Conservation (phyloP, 2,888 invertebrate genomes). For the Pterostichus niger region DNA sequence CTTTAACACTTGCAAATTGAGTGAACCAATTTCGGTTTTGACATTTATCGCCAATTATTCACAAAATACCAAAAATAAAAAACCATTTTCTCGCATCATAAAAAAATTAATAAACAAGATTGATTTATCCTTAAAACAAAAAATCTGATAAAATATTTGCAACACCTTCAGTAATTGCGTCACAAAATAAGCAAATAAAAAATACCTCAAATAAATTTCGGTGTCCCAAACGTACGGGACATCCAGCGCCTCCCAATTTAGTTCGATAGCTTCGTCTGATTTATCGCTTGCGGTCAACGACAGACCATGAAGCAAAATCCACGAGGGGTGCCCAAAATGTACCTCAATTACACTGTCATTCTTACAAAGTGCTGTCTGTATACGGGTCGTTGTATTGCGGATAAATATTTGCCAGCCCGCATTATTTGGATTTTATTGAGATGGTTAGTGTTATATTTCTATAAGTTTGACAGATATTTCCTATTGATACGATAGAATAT, state of each 20-base stretch:
- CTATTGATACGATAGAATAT: no score
- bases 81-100: background rate
- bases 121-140: slow-evolving; percentile 1
- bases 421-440: background rate
- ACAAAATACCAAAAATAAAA: slow-evolving; percentile 18
- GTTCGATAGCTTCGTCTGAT: slow-evolving; percentile 58
- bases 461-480: no score
- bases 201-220: slow-evolving; percentile 53
- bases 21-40: background rate
- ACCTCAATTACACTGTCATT: slow-evolving; percentile 43
- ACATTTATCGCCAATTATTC: slow-evolving; percentile 10
- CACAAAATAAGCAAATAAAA: slow-evolving; percentile 48
- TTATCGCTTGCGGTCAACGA: slow-evolving; percentile 54
- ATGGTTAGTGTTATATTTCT: background rate
- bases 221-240: slow-evolving; percentile 35
- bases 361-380: slow-evolving; percentile 21
- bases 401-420: slow-evolving; percentile 22
- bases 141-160: slow-evolving; percentile 6
- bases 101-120: slow-evolving; percentile 41
- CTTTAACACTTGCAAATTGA: background rate
- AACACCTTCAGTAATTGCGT: slow-evolving; percentile 41
- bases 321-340: slow-evolving; percentile 45
- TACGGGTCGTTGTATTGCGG: background rate
- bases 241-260: slow-evolving; percentile 57
- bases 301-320: slow-evolving; percentile 37